Evolutionary conservation across 2,797 vertebrate genomes (phyloP).

Genomic region (Falco berigora): DNA sequence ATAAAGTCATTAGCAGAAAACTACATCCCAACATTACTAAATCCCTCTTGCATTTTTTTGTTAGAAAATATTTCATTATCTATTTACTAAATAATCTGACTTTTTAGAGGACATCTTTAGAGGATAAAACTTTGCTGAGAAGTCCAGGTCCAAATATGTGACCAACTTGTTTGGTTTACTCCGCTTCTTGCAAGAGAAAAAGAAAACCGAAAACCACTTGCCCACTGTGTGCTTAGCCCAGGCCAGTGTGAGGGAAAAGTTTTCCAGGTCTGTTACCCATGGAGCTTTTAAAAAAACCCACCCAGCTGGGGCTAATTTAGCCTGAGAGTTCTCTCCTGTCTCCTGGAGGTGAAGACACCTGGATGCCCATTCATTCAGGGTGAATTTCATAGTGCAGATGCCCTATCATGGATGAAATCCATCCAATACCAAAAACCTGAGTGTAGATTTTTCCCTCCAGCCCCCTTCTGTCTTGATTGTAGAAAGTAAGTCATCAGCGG

Average conservation of each 20-base stretch:
- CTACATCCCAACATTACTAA: neutral
- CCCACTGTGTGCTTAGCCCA: neutral
- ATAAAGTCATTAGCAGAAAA: constrained; percentile 21
- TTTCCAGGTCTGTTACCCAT: neutral
- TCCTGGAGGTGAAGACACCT: neutral
- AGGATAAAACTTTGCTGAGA: neutral
- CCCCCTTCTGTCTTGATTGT: neutral
- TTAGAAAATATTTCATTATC: neutral
- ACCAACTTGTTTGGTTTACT: neutral
- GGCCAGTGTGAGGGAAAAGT: neutral
- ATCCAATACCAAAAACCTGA: neutral
- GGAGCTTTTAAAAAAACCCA: neutral
- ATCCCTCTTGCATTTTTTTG: neutral
- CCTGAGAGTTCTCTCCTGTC: neutral
- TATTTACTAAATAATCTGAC: neutral
- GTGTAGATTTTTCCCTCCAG: neutral
- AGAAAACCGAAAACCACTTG: neutral
- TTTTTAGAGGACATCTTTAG: neutral
- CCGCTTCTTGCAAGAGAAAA: neutral
- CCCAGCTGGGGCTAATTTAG: neutral
- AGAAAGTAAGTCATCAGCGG: neutral
- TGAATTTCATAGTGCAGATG: neutral
- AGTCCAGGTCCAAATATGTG: neutral
- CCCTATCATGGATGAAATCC: neutral
- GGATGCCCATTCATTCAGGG: neutral